A percentile compares a stretch with the other conserved stretches of the same genome.
These are phyloP conservation scores for Podargus strigoides DNA, from an alignment of 2,797 vertebrate genomes.

Conservation along the genomic window DNA sequence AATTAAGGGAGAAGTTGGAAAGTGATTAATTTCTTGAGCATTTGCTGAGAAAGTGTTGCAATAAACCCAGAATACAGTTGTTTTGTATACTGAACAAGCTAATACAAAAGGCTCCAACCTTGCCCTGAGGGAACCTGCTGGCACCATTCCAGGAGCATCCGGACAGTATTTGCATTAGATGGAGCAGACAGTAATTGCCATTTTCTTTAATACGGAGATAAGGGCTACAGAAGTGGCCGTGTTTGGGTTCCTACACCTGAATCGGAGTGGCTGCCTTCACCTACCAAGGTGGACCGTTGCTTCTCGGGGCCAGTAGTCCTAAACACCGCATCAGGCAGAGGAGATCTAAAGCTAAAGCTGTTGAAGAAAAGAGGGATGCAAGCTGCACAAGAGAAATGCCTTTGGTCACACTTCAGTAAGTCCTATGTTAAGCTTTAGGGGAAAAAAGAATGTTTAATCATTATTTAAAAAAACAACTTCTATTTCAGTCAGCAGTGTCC, in stretches of 20 bases:
- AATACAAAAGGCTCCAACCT: not conserved
- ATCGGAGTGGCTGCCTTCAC: not conserved
- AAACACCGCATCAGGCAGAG: not conserved
- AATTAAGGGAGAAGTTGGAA: not conserved
- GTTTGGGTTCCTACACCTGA: not conserved
- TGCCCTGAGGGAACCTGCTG: not conserved
- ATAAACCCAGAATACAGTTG: not conserved
- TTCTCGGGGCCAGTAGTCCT: not conserved
- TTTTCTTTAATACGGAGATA: not conserved
- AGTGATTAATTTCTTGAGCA: not conserved
- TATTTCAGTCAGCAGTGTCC: not conserved
- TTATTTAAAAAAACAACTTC: not conserved
- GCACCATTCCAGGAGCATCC: not conserved
- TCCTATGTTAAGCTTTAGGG: not conserved
- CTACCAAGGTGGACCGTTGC: not conserved
- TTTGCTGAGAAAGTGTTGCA: not conserved
- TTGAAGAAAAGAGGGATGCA: not conserved
- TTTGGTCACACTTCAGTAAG: not conserved
- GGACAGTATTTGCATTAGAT: not conserved
- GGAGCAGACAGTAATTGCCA: not conserved
- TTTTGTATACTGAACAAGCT: not conserved
- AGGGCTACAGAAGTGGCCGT: not conserved
- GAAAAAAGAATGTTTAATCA: not conserved
- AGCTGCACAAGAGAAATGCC: not conserved
- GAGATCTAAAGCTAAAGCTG: not conserved